phyloP scores from a whole-genome alignment of 2,888 invertebrate species.

The Oxyteleia sp. region DNA sequence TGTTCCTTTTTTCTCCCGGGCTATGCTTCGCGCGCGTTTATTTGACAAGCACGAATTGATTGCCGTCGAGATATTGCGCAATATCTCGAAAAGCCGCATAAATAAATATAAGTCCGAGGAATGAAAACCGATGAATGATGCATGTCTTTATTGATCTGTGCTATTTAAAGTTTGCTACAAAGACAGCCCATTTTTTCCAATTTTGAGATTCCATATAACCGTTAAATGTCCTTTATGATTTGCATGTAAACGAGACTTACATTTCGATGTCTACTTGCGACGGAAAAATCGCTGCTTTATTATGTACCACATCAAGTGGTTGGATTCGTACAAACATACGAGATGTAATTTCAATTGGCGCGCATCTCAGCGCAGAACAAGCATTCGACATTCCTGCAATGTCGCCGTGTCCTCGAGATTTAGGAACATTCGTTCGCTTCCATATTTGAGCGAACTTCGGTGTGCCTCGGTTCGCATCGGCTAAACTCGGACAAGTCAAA shows the following conservation, averaged over 20 bases:
- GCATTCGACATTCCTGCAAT: slow-evolving; percentile 73
- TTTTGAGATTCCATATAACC: too few relatives aligned
- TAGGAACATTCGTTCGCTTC: slow-evolving; percentile 69
- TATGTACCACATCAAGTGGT: background rate
- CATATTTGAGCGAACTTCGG: slow-evolving; percentile 48
- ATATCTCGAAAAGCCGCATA: slow-evolving; percentile 18
- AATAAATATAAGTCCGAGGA: slow-evolving; percentile 11
- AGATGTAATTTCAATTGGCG: slow-evolving; percentile 78
- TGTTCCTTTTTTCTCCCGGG: background rate
- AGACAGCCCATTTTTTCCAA: background rate
- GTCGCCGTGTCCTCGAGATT: slow-evolving; percentile 72
- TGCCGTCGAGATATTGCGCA: slow-evolving; percentile 8
- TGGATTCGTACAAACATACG: slow-evolving; percentile 56
- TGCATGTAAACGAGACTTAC: background rate
- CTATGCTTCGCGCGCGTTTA: slow-evolving; percentile 1
- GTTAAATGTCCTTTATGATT: too few relatives aligned
- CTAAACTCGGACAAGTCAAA: slow-evolving; percentile 36
- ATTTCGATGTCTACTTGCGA: background rate
- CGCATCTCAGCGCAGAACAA: slow-evolving; percentile 61
- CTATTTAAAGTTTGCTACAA: background rate
- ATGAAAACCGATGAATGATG: background rate
- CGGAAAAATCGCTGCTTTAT: background rate
- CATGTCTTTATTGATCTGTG: background rate
- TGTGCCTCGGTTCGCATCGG: slow-evolving; percentile 26
- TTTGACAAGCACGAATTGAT: slow-evolving; percentile 37